phyloP scores from a whole-genome alignment of 2,888 invertebrate genomes.

The Anarsia innoxiella region DNA sequence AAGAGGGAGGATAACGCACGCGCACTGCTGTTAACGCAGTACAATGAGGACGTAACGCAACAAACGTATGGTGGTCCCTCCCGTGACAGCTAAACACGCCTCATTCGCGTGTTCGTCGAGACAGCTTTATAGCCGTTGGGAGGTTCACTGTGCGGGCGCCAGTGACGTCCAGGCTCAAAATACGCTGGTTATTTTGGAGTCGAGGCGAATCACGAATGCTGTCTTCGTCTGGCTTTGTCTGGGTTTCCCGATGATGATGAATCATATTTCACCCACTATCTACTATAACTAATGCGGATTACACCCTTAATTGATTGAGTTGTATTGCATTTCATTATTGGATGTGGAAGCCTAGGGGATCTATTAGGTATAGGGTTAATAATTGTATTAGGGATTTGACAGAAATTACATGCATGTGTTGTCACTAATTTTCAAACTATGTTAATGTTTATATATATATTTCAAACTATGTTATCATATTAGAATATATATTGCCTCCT shows the following conservation, averaged over 20 bases:
- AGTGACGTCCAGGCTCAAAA: slow-evolving; percentile 1
- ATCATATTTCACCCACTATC: slow-evolving; percentile 44
- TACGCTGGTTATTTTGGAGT: slow-evolving; percentile 18
- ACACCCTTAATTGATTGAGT: slow-evolving; percentile 8
- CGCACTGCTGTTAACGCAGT: slow-evolving; percentile 60
- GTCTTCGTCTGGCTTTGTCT: slow-evolving; percentile 67
- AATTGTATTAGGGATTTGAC: too few relatives aligned
- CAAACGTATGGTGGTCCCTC: slow-evolving; percentile 5
- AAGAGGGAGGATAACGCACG: slow-evolving; percentile 59
- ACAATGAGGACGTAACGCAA: slow-evolving; percentile 42
- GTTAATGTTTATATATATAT: too few relatives aligned
- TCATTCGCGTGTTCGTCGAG: slow-evolving; percentile 11
- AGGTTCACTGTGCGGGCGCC: not conserved
- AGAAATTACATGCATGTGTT: too few relatives aligned
- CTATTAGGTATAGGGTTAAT: too few relatives aligned
- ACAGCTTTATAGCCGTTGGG: not conserved
- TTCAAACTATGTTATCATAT: too few relatives aligned
- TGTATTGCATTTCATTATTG: slow-evolving; percentile 3
- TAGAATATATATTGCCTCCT: too few relatives aligned
- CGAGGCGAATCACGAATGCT: slow-evolving; percentile 59
- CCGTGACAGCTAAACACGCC: slow-evolving; percentile 2
- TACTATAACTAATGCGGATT: slow-evolving; percentile 20
- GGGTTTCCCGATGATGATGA: slow-evolving; percentile 68
- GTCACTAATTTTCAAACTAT: too few relatives aligned
- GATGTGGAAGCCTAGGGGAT: not conserved